Conservation (phyloP, 2,113 vertebrate species). For the Hymenochirus boettgeri region DNA sequence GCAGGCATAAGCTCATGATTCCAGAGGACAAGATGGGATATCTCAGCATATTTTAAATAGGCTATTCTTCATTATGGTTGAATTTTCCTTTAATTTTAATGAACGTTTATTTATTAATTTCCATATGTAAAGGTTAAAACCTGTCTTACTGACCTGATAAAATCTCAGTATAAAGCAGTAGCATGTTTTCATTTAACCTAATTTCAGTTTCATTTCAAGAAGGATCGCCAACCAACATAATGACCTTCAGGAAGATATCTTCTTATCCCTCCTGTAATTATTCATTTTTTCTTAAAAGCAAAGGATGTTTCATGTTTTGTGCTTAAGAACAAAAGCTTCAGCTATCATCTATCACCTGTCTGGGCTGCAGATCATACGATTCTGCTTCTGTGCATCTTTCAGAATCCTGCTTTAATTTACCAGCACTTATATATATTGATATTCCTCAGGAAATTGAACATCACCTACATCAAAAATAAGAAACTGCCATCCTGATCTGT, state of each 20-base stretch:
- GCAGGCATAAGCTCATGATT: too few relatives aligned
- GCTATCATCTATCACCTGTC: slow-evolving; percentile 60
- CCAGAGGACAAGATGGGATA: too few relatives aligned
- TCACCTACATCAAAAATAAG: slow-evolving; percentile 72
- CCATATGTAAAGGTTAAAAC: too few relatives aligned
- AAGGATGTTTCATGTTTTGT: slow-evolving; percentile 61
- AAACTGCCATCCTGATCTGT: slow-evolving; percentile 75
- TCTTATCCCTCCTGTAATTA: slow-evolving; percentile 59
- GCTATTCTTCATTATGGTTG: too few relatives aligned
- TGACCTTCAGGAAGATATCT: slow-evolving; percentile 6
- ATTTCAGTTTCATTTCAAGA: slow-evolving; percentile 4
- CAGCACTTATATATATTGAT: slow-evolving; percentile 60
- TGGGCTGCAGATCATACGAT: slow-evolving; percentile 59
- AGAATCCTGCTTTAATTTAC: slow-evolving; percentile 64
- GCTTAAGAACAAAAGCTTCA: slow-evolving; percentile 46
- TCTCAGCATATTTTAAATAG: too few relatives aligned
- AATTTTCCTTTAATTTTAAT: too few relatives aligned
- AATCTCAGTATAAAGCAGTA: not conserved
- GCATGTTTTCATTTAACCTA: not conserved
- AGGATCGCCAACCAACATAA: slow-evolving; percentile 15
- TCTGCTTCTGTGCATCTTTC: slow-evolving; percentile 54
- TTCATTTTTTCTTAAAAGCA: slow-evolving; percentile 62
- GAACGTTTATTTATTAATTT: too few relatives aligned
- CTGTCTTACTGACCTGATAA: too few relatives aligned
- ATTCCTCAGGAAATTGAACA: slow-evolving; percentile 72